These are phyloP conservation scores for Neostethus bicornis DNA, from an alignment of 2,797 vertebrate species.

Conservation along the genomic window DNA sequence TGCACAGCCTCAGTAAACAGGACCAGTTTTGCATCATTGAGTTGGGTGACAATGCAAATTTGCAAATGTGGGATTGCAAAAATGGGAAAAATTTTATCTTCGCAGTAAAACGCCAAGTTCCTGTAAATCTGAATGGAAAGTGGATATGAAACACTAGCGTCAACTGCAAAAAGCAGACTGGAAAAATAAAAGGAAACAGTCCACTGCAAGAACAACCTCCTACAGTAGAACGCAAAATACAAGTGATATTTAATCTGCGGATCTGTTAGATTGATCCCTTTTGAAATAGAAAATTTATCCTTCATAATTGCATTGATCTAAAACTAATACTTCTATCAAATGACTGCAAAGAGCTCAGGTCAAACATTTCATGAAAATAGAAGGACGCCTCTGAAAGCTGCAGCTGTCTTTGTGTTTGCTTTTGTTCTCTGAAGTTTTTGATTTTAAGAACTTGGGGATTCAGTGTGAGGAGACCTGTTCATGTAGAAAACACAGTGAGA, in stretches of 20 bases:
- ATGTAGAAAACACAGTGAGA: slow-evolving; percentile 23
- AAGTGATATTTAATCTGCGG: slow-evolving; percentile 7
- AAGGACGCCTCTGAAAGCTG: slow-evolving; percentile 1
- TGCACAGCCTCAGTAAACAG: not conserved
- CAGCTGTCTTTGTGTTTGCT: not conserved
- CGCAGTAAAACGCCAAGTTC: slow-evolving; percentile 9
- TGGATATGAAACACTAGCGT: slow-evolving; percentile 12
- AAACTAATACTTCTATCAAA: slow-evolving; percentile 4
- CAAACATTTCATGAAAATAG: slow-evolving; percentile 10
- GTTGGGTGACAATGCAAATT: not conserved
- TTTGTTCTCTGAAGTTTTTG: slow-evolving; percentile 5
- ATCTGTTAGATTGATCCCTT: slow-evolving; percentile 1
- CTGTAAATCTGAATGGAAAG: slow-evolving; percentile 21
- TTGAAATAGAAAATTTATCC: slow-evolving; percentile 9
- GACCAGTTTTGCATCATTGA: not conserved
- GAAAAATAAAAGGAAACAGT: slow-evolving; percentile 10
- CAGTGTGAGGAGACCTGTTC: slow-evolving; percentile 22
- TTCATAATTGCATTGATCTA: not conserved
- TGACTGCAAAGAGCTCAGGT: not conserved
- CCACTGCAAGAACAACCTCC: not conserved
- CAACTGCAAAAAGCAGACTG: slow-evolving; percentile 11
- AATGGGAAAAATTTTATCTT: slow-evolving; percentile 17
- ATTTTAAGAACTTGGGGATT: slow-evolving; percentile 13
- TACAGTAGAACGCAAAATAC: not conserved
- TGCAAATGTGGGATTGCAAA: not conserved